phyloP scores from a whole-genome alignment of 2,113 vertebrate genomes.

The Vicugna pacos region DNA sequence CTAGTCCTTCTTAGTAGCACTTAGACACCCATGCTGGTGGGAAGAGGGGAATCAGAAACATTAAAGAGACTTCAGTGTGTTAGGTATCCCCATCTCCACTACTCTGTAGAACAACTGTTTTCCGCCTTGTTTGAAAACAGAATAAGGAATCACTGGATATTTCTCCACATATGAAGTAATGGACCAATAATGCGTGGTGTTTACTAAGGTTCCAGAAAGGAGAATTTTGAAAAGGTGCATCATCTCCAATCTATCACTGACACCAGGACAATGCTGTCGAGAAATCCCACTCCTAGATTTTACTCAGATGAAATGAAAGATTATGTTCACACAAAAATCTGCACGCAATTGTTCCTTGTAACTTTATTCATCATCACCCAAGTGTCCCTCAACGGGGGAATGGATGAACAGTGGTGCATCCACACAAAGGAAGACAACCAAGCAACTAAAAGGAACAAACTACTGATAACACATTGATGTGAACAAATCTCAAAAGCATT shows the following conservation, averaged over 20 bases:
- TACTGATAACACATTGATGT: background rate
- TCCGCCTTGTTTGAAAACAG: background rate
- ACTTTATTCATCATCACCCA: background rate
- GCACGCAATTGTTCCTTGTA: background rate
- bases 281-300: background rate
- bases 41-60: background rate
- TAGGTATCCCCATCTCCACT: background rate
- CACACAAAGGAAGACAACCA: background rate
- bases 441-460: background rate
- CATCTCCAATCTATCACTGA: background rate
- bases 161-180: background rate
- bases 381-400: background rate
- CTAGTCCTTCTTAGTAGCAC: background rate
- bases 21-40: background rate
- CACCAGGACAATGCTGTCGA: background rate
- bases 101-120: background rate
- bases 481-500: background rate
- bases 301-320: background rate
- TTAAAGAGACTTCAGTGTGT: background rate
- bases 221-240: background rate
- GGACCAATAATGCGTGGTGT: background rate
- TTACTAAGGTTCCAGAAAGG: background rate
- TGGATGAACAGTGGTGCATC: background rate
- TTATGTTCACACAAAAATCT: background rate
- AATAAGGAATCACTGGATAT: background rate